Base-by-base conservation (phyloP, 2,113 vertebrate species). In the Ancistrus triradiatus region DNA sequence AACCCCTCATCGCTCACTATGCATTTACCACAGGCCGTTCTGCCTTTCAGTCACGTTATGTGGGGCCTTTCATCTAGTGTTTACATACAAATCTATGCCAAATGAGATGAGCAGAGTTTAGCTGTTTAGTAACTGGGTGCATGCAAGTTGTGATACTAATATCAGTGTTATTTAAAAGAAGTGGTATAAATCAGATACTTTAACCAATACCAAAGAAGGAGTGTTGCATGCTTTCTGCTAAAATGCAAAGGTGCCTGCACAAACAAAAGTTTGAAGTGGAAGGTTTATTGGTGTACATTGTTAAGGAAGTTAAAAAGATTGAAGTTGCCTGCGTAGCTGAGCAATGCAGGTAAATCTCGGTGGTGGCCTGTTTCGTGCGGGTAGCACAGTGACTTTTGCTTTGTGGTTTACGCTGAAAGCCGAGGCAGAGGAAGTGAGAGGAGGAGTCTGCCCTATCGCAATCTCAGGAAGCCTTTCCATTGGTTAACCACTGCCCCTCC, bases 401-500 rank as follows among this genome's bases (percentile, higher is more conserved):
- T 52, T 72, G 72, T 63, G 64, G 74, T 72, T 72, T 75, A 56
- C 59, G 31, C 63, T 68, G 49, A 64, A 72, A 64, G 46, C 50
- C 57, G 33, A 58, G 38, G 31, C 44, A 60, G 38, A 64, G 56
- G 69, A 70, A 75, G 66, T 70, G 59, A 66, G 59, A 62, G 59
- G 70, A 7, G 77, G 70, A 22, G 53, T 59, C 72, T 65, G 43
- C 35, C 51, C 40, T 47, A 73, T 68, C 78, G 40, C 37, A 56
- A 51, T 77, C 74, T 79, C 55, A 80, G 72, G 63, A 70, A 80
- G 78, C 66, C 71, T 84, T 87, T 85, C 81, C 80, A 83, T 49
- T 83, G 84, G 81, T 83, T 84, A 83, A 85, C 85, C 86, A 80
- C 85, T 52, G 48, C 68, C 69, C 74, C 47, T 6, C 71, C 46